phyloP scores from a whole-genome alignment of 2,888 invertebrate species.

The Dasysyrphus albostriatus region DNA sequence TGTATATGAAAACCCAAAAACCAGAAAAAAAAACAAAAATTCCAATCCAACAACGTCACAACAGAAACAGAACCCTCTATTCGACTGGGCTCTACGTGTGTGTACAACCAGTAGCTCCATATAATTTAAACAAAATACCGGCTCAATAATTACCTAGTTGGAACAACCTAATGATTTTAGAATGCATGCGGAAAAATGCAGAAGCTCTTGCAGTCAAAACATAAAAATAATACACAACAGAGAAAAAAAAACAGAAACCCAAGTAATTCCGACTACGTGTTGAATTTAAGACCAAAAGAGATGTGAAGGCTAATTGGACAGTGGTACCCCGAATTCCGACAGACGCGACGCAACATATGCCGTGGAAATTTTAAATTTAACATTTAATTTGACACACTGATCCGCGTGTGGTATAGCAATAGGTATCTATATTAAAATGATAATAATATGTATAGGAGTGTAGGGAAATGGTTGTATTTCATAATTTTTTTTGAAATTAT shows the following conservation, averaged over 20 bases:
- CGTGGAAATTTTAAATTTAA: slow-evolving; percentile 48
- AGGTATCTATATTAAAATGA: no score
- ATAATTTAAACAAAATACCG: slow-evolving; percentile 75
- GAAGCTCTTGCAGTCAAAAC: slow-evolving; percentile 33
- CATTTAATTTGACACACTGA: slow-evolving; percentile 61
- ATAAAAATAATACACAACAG: not conserved
- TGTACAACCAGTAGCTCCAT: slow-evolving; percentile 70
- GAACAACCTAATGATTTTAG: slow-evolving; percentile 70
- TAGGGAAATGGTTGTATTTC: not conserved
- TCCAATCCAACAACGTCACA: slow-evolving; percentile 69
- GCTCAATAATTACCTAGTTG: slow-evolving; percentile 73
- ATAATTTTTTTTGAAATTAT: not conserved
- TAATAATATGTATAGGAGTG: no score
- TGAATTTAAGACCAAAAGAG: slow-evolving; percentile 43
- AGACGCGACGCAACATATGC: slow-evolving; percentile 50
- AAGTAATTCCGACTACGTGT: slow-evolving; percentile 45
- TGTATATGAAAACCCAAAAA: slow-evolving; percentile 9
- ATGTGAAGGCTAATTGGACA: slow-evolving; percentile 65
- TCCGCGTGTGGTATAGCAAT: slow-evolving; percentile 7
- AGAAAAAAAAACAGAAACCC: not conserved
- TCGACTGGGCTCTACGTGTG: slow-evolving; percentile 33
- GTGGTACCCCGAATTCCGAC: slow-evolving; percentile 12
- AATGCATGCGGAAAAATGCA: slow-evolving; percentile 70
- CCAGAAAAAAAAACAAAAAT: slow-evolving; percentile 50
- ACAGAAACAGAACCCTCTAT: not conserved